Conservation (phyloP, 2,888 invertebrate species). For the Leucophenga maculata region DNA sequence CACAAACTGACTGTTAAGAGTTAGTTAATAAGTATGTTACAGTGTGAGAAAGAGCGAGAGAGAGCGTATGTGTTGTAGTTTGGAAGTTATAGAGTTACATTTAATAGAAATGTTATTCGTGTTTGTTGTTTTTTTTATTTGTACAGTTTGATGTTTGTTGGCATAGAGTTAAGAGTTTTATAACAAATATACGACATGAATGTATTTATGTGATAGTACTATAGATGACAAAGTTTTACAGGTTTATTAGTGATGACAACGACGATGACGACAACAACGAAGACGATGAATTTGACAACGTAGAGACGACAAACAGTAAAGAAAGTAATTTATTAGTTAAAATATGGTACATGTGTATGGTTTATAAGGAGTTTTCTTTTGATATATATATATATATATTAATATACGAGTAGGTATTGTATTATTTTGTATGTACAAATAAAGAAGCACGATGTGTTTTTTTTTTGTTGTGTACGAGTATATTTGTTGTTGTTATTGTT, state of each 20-base stretch:
- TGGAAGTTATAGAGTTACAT: too few species aligned
- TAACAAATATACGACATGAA: not conserved
- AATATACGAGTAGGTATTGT: conserved; percentile 34
- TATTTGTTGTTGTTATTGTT: conserved; percentile 39
- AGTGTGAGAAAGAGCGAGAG: too few species aligned
- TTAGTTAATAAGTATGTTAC: too few species aligned
- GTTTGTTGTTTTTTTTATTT: too few species aligned
- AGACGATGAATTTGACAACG: conserved; percentile 2
- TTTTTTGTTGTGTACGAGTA: conserved; percentile 26
- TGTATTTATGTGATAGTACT: not conserved
- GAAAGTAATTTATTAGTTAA: not conserved
- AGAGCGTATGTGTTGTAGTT: too few species aligned
- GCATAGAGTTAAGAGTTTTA: too few species aligned
- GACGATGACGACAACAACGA: conserved; percentile 22
- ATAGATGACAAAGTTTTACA: not conserved
- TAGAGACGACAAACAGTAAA: not conserved
- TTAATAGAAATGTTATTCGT: too few species aligned
- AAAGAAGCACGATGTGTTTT: not conserved
- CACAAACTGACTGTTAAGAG: too few species aligned
- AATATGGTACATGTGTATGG: not conserved
- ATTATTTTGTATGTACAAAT: not conserved
- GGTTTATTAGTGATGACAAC: conserved; percentile 1
- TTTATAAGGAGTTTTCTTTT: not conserved
- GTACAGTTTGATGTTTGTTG: too few species aligned
- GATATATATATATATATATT: conserved; percentile 32